Evolutionary conservation across 2,888 invertebrate genomes (phyloP).

Genomic region (Pseudococcus viburni): DNA sequence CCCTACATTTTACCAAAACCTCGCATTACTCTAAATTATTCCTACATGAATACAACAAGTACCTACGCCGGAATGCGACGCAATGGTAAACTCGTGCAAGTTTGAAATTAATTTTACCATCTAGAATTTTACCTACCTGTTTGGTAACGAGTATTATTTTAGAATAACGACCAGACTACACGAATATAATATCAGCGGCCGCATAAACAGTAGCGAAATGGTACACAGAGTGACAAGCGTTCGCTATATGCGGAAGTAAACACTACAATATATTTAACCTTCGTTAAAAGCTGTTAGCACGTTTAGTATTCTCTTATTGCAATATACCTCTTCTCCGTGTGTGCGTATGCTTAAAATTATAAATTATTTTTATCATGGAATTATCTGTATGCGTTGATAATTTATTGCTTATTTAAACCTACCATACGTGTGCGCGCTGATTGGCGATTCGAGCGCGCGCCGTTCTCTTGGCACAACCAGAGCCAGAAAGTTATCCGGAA

Average conservation of each 20-base stretch:
- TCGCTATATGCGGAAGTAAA: constrained; percentile 16
- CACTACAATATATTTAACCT: constrained; percentile 27
- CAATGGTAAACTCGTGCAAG: background rate
- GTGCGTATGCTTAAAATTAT: constrained; percentile 5
- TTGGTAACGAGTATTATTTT: constrained; percentile 16
- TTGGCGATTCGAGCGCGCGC: background rate
- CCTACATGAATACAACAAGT: background rate
- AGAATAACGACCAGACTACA: constrained; percentile 15
- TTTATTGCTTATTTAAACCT: constrained; percentile 9
- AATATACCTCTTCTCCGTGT: constrained; percentile 16
- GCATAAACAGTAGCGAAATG: constrained; percentile 24
- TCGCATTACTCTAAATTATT: background rate
- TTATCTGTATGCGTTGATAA: background rate
- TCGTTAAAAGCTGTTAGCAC: constrained; percentile 37
- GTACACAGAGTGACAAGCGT: constrained; percentile 6
- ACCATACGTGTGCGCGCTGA: background rate
- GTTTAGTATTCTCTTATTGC: constrained; percentile 9
- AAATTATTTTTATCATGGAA: background rate
- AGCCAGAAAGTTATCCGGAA: background rate
- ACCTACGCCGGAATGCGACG: constrained; percentile 1
- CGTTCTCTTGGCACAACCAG: background rate
- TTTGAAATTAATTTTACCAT: constrained; percentile 8
- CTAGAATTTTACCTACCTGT: constrained; percentile 25
- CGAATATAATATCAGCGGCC: background rate
- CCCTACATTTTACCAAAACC: background rate